Base-by-base conservation (phyloP, 64 coral and sea anemone species). In the Montipora capricornis region DNA sequence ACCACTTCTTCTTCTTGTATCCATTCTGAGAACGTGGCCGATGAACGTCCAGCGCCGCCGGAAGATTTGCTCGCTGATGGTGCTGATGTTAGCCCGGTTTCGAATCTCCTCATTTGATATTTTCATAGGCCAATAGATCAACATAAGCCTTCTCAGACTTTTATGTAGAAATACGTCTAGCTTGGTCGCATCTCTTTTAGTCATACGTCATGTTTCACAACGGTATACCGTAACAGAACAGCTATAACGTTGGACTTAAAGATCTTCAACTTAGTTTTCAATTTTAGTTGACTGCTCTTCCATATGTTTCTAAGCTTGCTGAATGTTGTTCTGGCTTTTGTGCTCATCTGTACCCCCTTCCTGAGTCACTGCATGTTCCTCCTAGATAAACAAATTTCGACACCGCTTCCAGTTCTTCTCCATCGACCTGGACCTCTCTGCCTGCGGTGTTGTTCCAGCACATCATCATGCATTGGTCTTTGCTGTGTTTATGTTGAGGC, bases 41-140 rank as follows among this genome's bases (percentile, higher is more conserved):
- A 76, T 76, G 5, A 76, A 76, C 37, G 44, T 76, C 74, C 26
- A 76, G 44, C 74, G 37, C 74, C 74, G 29, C 7, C 26, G 37
- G 37, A 8, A 76, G 66, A 68, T 68, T 16, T 68, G 64, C 64
- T 68, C 64, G 17, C 64, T 68, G 24, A 68, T 10, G 64, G 64
- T 14, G 64, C 64, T 68, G 64, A 68, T 15, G 64, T 68, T 68
- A 68, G 64, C 64, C 64, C 13, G 74, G 74, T 76, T 48, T 44
- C 74, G 37, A 14, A 76, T 76, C 74, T 74, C 84, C 17, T 73
- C 84, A 14, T 87, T 73, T 26, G 37, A 50, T 46, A 87, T 12
- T 87, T 71, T 87, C 84, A 87, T 87, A n/a, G 61, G 84, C 83
- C 84, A 87, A 44, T 73, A 52, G 20, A 85, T 85, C 82, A 45